These are phyloP conservation scores for Podocnemis expansa DNA, from an alignment of 2,113 vertebrate genomes.

Conservation along the genomic window DNA sequence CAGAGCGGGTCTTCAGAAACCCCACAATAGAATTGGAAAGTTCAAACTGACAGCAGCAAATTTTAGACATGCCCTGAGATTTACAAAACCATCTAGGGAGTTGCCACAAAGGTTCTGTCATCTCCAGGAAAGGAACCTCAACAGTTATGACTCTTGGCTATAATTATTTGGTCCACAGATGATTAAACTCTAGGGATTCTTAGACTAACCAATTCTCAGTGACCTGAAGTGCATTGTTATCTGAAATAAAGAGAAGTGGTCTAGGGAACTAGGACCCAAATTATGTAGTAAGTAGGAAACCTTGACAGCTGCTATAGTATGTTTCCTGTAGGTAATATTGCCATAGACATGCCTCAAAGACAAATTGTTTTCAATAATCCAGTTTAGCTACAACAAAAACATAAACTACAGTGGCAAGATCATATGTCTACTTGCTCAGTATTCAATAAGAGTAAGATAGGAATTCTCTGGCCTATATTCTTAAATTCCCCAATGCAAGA, in stretches of 20 bases:
- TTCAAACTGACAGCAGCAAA: too few species aligned
- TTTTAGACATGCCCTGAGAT: too few species aligned
- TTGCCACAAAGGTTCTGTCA: not conserved
- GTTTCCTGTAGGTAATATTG: not conserved
- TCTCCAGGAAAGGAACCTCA: not conserved
- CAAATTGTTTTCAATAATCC: not conserved
- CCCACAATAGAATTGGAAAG: too few species aligned
- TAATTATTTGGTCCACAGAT: not conserved
- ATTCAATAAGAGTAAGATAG: not conserved
- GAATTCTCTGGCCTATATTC: accelerated
- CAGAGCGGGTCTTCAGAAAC: too few species aligned
- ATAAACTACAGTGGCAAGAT: not conserved
- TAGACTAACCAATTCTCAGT: accelerated
- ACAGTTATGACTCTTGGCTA: not conserved
- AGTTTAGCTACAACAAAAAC: not conserved
- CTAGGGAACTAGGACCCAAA: not conserved
- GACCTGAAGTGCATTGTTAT: not conserved
- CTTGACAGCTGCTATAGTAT: not conserved
- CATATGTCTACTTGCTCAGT: not conserved
- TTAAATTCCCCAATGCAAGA: not conserved
- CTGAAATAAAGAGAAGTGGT: not conserved
- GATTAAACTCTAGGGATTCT: not conserved
- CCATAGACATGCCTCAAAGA: not conserved
- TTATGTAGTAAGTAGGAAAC: not conserved
- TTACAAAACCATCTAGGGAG: not conserved